Evolutionary conservation across 2,113 vertebrate species (phyloP).

Genomic region (Pionites leucogaster): DNA sequence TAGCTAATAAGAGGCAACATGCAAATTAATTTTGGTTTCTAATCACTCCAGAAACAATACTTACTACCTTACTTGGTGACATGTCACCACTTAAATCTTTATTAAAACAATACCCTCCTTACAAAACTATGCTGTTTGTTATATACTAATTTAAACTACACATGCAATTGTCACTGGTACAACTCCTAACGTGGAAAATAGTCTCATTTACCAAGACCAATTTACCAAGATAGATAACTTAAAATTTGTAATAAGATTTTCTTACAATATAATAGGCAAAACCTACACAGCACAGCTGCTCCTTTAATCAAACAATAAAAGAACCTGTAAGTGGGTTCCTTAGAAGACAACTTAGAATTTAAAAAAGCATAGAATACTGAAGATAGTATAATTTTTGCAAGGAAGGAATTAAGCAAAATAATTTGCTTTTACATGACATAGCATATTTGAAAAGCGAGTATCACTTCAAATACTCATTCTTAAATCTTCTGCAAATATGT

Average conservation of each 20-base stretch:
- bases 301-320: neutral
- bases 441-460: neutral
- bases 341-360: neutral
- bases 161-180: neutral
- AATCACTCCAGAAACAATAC: neutral
- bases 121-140: neutral
- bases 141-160: neutral
- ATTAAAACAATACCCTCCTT: neutral
- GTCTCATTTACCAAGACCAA: neutral
- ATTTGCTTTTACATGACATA: neutral
- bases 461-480: neutral
- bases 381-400: neutral
- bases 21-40: neutral
- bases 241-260: neutral
- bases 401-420: neutral
- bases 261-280: neutral
- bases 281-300: neutral
- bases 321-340: neutral
- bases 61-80: neutral
- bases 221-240: neutral
- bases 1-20: neutral
- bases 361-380: neutral
- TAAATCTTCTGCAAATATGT: neutral
- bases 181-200: neutral
- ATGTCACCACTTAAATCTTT: neutral